A percentile compares a stretch with the other conserved stretches of the same genome.
Conservation (phyloP, 30 jellyfish, hydroid and myxozoan species). For the Rhopilema esculentum region DNA sequence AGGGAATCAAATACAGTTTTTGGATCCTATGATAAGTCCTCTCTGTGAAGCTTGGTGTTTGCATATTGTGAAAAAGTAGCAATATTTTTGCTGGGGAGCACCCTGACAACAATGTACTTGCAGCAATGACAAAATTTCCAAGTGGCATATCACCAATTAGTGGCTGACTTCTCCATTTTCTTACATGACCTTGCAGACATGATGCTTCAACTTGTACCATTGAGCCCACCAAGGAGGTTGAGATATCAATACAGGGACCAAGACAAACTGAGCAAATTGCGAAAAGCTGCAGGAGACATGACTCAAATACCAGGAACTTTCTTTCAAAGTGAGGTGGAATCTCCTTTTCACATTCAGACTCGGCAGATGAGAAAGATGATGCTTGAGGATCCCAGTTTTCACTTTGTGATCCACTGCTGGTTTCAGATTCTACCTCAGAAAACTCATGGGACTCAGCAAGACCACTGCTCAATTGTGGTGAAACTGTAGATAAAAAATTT, state of each 20-base stretch:
- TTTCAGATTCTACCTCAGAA: not conserved
- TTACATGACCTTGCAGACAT: slow-evolving; percentile 6
- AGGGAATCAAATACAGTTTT: slow-evolving; percentile 12
- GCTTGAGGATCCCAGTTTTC: slow-evolving; percentile 5
- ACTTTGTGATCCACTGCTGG: not conserved
- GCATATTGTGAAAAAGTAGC: not conserved
- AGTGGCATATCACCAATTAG: not conserved
- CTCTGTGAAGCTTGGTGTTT: slow-evolving; percentile 19
- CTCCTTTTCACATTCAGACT: slow-evolving; percentile 1
- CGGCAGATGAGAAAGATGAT: not conserved
- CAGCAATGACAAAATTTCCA: not conserved
- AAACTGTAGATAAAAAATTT: not conserved
- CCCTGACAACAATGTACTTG: not conserved
- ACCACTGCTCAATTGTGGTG: not conserved
- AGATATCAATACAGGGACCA: slow-evolving; percentile 15
- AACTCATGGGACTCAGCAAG: not conserved
- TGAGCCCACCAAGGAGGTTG: not conserved
- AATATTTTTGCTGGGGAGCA: not conserved
- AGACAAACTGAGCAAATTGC: slow-evolving; percentile 8
- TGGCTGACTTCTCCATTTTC: slow-evolving; percentile 11
- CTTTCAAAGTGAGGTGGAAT: slow-evolving; percentile 7
- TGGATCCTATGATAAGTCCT: slow-evolving; percentile 14
- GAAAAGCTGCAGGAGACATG: slow-evolving; percentile 15
- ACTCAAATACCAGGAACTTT: slow-evolving; percentile 3
- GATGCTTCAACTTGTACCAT: slow-evolving; percentile 6